Base-by-base conservation (phyloP, 1,140 invertebrate species). In the Cotesia chilonis region DNA sequence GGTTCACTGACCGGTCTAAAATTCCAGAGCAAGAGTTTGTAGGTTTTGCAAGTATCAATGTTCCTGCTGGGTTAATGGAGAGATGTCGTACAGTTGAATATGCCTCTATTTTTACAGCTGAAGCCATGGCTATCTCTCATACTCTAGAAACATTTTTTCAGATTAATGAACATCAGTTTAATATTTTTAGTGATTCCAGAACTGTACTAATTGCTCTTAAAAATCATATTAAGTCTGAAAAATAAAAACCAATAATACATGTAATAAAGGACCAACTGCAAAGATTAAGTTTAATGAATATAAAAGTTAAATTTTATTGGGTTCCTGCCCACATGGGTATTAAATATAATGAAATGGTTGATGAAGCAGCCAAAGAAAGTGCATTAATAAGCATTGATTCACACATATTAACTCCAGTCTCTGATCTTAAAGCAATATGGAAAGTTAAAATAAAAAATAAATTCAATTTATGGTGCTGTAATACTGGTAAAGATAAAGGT, bases 51-150 rank as follows among this genome's bases (percentile, higher is more conserved):
- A n/a, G n/a, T 9, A 2, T 71, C 1, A 3, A 4, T 2, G n/a
- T 28, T 9, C 10, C 5, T 4, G 14, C 7, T 4, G 20, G 35
- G 1, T 1, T 47, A 17, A 14, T 63, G 1, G 12, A 9, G 41
- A 47, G 20, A 2, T 36, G 7, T 12, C 41, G 69, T 1, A 52
- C 69, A 10, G 4, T 5, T 10, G 9, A 54, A 6, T 54, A 41
- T 17, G 59, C 69, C 3, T 71, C 60, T 1, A 71, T 71, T 17
- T 71, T 71, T 10, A 52, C 69, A 12, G 69, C 60, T 6, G 69
- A 71, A 38, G 69, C 60, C 14, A 36, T 71, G 17, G 69, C 69
- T n/a, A 64, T 71, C 2, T 9, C 10, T 10, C 35, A 41, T 7
- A 61, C 69, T 54, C 57, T 64, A 12, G 41, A 35, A 3, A 36